Conservation (phyloP, 2,113 vertebrate genomes). For the Tringa solitaria region DNA sequence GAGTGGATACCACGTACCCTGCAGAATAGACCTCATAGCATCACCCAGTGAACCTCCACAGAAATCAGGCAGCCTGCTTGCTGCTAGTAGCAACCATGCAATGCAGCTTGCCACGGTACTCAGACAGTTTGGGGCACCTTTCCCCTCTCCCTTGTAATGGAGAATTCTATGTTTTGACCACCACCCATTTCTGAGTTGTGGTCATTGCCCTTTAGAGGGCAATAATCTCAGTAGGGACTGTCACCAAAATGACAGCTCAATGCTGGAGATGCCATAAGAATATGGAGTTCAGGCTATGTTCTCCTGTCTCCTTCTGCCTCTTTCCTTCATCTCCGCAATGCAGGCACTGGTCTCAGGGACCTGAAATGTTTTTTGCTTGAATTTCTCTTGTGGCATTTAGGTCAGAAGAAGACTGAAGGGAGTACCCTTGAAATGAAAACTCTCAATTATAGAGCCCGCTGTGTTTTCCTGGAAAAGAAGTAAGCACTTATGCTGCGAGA, state of each 20-base stretch:
- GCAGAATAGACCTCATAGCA: neutral
- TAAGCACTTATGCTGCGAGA: neutral
- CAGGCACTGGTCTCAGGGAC: neutral
- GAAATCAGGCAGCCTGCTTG: neutral
- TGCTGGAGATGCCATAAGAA: neutral
- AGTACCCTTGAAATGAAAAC: neutral
- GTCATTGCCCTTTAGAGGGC: neutral
- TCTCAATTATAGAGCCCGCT: neutral
- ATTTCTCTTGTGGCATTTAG: neutral
- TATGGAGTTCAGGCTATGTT: neutral
- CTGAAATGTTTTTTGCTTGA: neutral
- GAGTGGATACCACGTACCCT: neutral
- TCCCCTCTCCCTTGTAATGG: neutral
- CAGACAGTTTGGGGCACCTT: neutral
- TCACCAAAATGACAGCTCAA: neutral
- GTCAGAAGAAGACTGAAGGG: neutral
- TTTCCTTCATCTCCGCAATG: neutral
- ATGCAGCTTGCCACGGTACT: neutral
- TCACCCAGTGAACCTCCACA: neutral
- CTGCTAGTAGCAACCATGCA: neutral
- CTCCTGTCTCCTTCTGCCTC: neutral
- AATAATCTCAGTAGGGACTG: neutral
- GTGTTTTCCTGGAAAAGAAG: neutral
- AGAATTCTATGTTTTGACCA: neutral
- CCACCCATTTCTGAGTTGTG: neutral